These are phyloP conservation scores for Tenualosa thibaudeaui DNA, from an alignment of 2,797 vertebrate species.

Conservation along the genomic window DNA sequence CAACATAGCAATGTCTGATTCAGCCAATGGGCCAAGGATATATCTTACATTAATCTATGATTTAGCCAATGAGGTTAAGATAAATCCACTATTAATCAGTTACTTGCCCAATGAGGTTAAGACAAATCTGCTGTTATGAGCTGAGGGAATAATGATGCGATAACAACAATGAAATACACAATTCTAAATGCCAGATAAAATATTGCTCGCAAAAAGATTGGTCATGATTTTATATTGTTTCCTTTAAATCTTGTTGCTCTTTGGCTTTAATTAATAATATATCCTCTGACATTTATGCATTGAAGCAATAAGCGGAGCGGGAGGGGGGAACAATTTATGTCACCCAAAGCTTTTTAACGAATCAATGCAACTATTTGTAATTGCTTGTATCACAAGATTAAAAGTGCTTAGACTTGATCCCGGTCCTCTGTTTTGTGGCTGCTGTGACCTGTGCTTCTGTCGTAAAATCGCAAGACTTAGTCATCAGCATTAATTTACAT, in stretches of 20 bases:
- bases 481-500: conserved; percentile 88
- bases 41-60: conserved; percentile 19
- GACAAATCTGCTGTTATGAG: conserved; percentile 21
- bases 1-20: neutral
- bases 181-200: conserved; percentile 61
- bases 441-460: conserved; percentile 83
- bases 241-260: conserved; percentile 84
- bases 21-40: conserved; percentile 5
- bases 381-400: conserved; percentile 99
- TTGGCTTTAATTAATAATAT: conserved; percentile 90
- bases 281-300: conserved; percentile 91
- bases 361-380: conserved; percentile 99
- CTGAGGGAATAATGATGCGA: conserved; percentile 48
- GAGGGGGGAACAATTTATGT: conserved; percentile 96
- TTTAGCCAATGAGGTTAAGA: conserved; percentile 21
- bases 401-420: conserved; percentile 97
- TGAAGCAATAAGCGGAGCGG: conserved; percentile 91
- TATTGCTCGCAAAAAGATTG: conserved; percentile 63
- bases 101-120: conserved; percentile 14
- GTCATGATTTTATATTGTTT: conserved; percentile 74
- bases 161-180: conserved; percentile 56
- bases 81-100: conserved; percentile 26
- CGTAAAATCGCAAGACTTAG: conserved; percentile 81
- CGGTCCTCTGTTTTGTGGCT: conserved; percentile 89
- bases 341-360: conserved; percentile 99